A percentile compares a stretch with the other conserved stretches of the same genome.
Conservation (phyloP, 2,113 vertebrate species). For the Prunella fulvescens region DNA sequence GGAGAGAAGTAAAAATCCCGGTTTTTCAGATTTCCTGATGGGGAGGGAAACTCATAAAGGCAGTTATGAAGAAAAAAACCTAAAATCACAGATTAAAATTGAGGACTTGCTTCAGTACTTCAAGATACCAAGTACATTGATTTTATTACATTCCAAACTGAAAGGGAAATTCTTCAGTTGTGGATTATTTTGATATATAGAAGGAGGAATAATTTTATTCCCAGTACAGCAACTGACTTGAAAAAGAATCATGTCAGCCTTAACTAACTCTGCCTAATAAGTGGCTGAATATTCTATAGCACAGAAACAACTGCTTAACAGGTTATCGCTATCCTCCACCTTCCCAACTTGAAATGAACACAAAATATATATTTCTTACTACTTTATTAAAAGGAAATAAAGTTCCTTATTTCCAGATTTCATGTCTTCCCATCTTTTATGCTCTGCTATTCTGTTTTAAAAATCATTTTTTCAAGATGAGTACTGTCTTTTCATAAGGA, state of each 20-base stretch:
- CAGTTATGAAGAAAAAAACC: background rate
- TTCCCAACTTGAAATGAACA: background rate
- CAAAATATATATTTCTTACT: background rate
- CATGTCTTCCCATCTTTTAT: background rate
- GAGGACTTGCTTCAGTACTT: background rate
- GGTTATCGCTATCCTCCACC: background rate
- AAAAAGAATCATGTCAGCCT: background rate
- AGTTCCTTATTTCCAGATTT: background rate
- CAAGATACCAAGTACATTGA: background rate
- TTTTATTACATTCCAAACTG: background rate
- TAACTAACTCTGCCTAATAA: background rate
- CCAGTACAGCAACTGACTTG: background rate
- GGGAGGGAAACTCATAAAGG: slow-evolving; percentile 14
- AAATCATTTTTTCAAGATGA: background rate
- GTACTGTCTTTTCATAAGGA: background rate
- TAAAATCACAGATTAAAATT: background rate
- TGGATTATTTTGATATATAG: background rate
- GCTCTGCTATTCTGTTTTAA: background rate
- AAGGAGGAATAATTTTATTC: background rate
- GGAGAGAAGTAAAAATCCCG: slow-evolving; percentile 52
- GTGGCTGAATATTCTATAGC: background rate
- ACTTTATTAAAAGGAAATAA: slow-evolving; percentile 6
- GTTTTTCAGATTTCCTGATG: slow-evolving; percentile 45
- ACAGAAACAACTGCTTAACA: background rate
- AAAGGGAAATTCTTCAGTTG: background rate